These are phyloP conservation scores for Sanderia malayensis DNA, from an alignment of 30 jellyfish, hydroid and myxozoan species.

Conservation along the genomic window DNA sequence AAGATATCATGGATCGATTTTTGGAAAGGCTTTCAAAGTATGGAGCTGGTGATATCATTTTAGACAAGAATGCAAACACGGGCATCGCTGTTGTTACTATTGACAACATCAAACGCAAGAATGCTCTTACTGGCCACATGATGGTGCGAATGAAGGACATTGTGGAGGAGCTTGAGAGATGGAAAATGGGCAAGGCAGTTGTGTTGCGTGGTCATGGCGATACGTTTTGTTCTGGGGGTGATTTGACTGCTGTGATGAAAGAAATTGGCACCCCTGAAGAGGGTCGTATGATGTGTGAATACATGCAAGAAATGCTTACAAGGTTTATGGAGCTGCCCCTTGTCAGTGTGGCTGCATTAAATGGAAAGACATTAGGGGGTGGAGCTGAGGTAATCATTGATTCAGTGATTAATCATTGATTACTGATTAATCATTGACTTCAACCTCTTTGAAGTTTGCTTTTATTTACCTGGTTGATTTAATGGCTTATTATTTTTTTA, in stretches of 20 bases:
- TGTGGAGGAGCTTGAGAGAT: conserved; percentile 47
- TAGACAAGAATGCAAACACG: conserved; percentile 24
- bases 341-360: conserved; percentile 76
- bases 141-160: conserved; percentile 47
- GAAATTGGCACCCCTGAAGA: conserved; percentile 73
- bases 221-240: conserved; percentile 94
- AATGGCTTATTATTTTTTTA: conserved; percentile 6
- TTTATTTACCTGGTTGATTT: not conserved
- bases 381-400: conserved; percentile 86
- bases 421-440: not conserved
- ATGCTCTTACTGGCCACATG: conserved; percentile 85
- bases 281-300: conserved; percentile 80
- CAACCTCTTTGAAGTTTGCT: not conserved
- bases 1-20: conserved; percentile 41
- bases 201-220: conserved; percentile 62
- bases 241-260: conserved; percentile 71
- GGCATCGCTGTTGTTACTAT: conserved; percentile 69
- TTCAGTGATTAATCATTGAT: not conserved
- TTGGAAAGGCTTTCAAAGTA: conserved; percentile 25
- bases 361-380: conserved; percentile 89
- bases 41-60: conserved; percentile 40
- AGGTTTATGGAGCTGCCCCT: conserved; percentile 75
- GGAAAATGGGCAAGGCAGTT: conserved; percentile 81
- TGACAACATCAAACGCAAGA: conserved; percentile 63
- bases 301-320: conserved; percentile 70